These are phyloP conservation scores for Notolabrus celidotus DNA, from an alignment of 2,797 vertebrate genomes.

Conservation along the genomic window DNA sequence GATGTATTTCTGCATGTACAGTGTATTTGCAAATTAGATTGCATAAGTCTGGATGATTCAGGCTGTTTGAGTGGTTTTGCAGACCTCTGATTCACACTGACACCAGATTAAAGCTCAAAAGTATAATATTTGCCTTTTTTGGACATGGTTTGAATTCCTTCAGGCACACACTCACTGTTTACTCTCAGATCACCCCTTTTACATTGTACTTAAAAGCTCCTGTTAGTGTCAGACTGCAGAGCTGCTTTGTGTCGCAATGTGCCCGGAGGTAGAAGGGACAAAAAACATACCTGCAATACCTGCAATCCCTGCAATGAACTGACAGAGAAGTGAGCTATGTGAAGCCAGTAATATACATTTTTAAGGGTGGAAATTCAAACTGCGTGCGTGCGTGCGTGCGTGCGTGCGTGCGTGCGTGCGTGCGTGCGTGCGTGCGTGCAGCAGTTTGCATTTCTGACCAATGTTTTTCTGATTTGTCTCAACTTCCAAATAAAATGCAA, in stretches of 20 bases:
- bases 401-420: too few relatives aligned
- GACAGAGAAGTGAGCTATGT: too few relatives aligned
- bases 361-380: too few relatives aligned
- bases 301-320: too few relatives aligned
- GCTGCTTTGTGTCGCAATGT: not conserved
- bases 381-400: too few relatives aligned
- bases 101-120: conserved; percentile 18
- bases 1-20: not conserved
- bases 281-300: too few relatives aligned
- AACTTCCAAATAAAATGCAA: too few relatives aligned
- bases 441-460: not conserved
- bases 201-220: conserved; percentile 1
- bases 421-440: too few relatives aligned
- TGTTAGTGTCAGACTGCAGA: not conserved
- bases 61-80: not conserved
- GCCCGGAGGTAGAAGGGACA: not conserved
- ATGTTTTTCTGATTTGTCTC: too few relatives aligned
- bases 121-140: too few relatives aligned
- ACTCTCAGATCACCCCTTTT: conserved; percentile 11
- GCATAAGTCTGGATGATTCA: not conserved
- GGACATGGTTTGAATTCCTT: conserved; percentile 20
- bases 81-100: not conserved
- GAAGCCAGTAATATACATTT: too few relatives aligned
- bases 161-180: not conserved
- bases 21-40: not conserved